These are phyloP conservation scores for Apteryx mantelli DNA, from an alignment of 2,113 vertebrate species.

Conservation along the genomic window DNA sequence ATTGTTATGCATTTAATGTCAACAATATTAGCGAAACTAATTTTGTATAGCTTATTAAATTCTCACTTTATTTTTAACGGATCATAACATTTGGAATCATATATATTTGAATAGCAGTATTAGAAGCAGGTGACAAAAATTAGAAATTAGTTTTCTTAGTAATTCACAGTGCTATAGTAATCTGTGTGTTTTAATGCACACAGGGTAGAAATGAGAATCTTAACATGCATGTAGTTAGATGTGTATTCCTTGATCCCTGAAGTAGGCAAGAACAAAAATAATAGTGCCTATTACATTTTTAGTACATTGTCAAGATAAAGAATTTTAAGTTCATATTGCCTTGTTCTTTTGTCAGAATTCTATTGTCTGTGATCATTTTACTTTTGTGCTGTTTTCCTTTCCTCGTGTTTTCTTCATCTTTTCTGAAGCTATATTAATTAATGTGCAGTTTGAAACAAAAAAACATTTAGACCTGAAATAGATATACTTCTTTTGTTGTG, in stretches of 20 bases:
- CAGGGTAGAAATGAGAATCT: neutral
- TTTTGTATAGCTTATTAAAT: conserved; percentile 10
- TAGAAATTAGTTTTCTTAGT: conserved; percentile 10
- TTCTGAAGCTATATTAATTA: neutral
- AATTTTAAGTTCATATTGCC: neutral
- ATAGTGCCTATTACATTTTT: neutral
- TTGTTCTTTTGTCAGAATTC: neutral
- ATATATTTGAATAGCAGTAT: neutral
- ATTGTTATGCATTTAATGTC: neutral
- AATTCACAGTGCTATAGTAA: neutral
- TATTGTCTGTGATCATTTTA: neutral
- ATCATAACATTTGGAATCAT: neutral
- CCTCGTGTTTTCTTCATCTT: neutral
- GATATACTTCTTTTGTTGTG: neutral
- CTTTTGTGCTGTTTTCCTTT: neutral
- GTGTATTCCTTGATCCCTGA: neutral
- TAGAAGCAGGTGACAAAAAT: neutral
- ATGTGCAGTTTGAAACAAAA: neutral
- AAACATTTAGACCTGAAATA: neutral
- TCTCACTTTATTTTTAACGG: neutral
- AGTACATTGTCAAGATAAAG: neutral
- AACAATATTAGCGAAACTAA: conserved; percentile 41
- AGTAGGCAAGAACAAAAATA: neutral
- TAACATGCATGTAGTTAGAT: neutral
- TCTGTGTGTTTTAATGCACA: neutral